Base-by-base conservation (phyloP, 2,797 vertebrate species). In the Anableps anableps region DNA sequence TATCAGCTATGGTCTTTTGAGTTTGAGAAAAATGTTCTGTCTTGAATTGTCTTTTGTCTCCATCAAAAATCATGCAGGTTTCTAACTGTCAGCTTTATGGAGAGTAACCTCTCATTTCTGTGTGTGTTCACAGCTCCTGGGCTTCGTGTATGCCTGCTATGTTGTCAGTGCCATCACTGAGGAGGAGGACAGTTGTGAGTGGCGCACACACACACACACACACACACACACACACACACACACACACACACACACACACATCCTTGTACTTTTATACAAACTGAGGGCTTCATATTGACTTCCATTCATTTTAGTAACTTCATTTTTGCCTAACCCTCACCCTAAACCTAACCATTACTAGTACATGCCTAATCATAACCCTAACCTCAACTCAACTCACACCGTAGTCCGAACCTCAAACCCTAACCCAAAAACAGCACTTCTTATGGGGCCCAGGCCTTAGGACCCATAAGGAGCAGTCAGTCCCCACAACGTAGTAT, bases 101-200 rank as follows among this genome's bases (percentile, higher is more conserved):
- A 80, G 72, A 85, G 81, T 89, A 85, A 93, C 80, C 62, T 79
- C 62, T 78, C 86, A 73, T 90, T 78, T 88, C 31, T 83, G 84
- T 94, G 62, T 94, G 83, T 95, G 86, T 96, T 89, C 93, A 78
- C 96, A 98, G 97, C 95, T 97, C 92, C 92, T 97, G 93, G 96
- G 96, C 77, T 98, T 98, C 38, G 94, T 97, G 85, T 98, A 96
- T 0, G 96, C 97, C 93, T 97, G 97, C 91, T 97, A 97, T 0
- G 96, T 98, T 85, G 96, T 98, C 94, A 97, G 97, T 70, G 95
- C 96, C 81, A 96, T 97, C 89, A 97, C 96, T 13, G 97, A 98
- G 89, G 97, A 98, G 92, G 97, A 98, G 88, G 97, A 98, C 95
- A 97, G 97, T 94, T 99, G 96, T 97, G 93, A 98, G 97, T 97